These are phyloP conservation scores for Papilio demoleus DNA, from an alignment of 2,888 invertebrate genomes.

Conservation along the genomic window DNA sequence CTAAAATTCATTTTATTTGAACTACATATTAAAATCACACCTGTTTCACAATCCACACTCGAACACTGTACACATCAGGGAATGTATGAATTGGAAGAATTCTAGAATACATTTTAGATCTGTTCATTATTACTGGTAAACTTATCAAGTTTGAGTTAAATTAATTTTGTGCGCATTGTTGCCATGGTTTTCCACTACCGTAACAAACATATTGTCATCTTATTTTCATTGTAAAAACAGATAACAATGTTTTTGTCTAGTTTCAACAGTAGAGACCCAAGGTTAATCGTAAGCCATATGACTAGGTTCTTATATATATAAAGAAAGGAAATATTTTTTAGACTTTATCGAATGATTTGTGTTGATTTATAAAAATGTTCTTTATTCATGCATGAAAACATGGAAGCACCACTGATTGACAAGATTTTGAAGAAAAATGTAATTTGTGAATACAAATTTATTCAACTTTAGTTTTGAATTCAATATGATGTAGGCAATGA, in stretches of 20 bases:
- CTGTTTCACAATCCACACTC: constrained; percentile 54
- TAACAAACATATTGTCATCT: not conserved
- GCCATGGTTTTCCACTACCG: not conserved
- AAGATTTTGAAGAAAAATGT: not conserved
- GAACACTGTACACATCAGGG: constrained; percentile 66
- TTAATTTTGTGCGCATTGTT: constrained; percentile 70
- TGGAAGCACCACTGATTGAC: not conserved
- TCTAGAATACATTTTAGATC: constrained; percentile 45
- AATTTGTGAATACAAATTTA: not conserved
- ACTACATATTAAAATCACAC: constrained; percentile 77
- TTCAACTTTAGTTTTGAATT: not conserved
- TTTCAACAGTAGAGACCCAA: not conserved
- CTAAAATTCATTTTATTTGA: constrained; percentile 68
- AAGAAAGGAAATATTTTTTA: too few relatives aligned
- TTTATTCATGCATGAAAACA: not conserved
- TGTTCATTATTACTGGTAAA: constrained; percentile 40
- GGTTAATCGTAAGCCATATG: constrained; percentile 71
- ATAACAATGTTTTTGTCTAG: not conserved
- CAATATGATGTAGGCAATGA: not conserved
- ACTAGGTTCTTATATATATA: constrained; percentile 71
- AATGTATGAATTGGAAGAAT: constrained; percentile 77
- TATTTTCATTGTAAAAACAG: not conserved
- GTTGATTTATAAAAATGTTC: not conserved
- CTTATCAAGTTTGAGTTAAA: constrained; percentile 50
- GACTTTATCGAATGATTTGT: too few relatives aligned